A percentile compares a stretch with the other conserved stretches of the same genome.
phyloP scores from a whole-genome alignment of 2,113 vertebrate genomes.

The Antechinus stuartii region DNA sequence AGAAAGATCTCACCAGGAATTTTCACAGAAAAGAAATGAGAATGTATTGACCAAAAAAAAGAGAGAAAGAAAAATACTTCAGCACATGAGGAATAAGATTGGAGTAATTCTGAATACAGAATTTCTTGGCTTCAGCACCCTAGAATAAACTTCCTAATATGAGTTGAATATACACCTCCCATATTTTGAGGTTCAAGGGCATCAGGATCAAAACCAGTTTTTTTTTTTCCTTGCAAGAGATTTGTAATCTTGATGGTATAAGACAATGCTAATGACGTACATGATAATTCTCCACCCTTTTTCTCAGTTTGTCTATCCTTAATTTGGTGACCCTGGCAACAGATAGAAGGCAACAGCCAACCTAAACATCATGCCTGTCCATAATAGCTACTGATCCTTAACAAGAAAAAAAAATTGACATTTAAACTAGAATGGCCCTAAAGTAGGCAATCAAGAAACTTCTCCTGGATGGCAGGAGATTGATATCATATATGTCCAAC shows the following conservation, averaged over 20 bases:
- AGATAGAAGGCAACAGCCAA: constrained; percentile 51
- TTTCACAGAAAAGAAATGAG: not conserved
- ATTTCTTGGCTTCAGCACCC: not conserved
- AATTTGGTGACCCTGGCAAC: constrained; percentile 57
- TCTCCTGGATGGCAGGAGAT: not conserved
- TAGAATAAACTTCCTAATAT: constrained; percentile 61
- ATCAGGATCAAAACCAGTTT: constrained; percentile 71
- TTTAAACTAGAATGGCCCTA: not conserved
- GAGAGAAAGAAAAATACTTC: not conserved
- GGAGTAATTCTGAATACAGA: not conserved
- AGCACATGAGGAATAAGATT: not conserved
- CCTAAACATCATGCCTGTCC: constrained; percentile 66
- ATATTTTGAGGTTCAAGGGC: constrained; percentile 74
- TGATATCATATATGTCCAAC: not conserved
- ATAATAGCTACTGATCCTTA: constrained; percentile 48
- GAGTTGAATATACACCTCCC: constrained; percentile 64
- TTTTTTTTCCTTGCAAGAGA: constrained; percentile 66
- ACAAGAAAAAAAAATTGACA: not conserved
- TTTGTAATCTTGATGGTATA: constrained; percentile 31
- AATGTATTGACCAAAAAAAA: not conserved
- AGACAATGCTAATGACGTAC: constrained; percentile 54
- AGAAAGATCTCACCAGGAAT: not conserved
- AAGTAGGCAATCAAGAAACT: not conserved
- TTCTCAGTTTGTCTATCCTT: constrained; percentile 61
- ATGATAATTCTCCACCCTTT: constrained; percentile 30